A percentile compares a stretch with the other conserved stretches of the same genome.
Conservation (phyloP, 2,888 invertebrate genomes). For the Megaustenia siamemsis region DNA sequence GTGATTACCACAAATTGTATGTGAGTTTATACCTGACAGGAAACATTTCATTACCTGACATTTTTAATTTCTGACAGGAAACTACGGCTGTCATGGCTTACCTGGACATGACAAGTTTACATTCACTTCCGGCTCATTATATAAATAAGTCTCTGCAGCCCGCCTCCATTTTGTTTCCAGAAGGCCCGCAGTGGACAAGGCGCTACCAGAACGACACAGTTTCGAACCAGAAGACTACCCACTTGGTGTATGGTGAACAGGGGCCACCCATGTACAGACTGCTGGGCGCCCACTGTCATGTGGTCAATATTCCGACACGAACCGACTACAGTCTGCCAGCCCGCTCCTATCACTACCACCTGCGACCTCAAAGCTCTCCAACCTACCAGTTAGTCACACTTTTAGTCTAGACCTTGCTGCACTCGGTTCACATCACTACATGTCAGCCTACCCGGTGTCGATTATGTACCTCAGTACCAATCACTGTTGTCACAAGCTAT, state of each 20-base stretch:
- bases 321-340: conserved; percentile 25
- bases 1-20: no score
- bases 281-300: conserved; percentile 38
- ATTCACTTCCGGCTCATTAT: conserved; percentile 31
- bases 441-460: no score
- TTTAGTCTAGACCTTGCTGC: no score
- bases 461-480: no score
- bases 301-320: conserved; percentile 26
- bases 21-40: no score
- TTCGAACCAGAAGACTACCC: conserved; percentile 5
- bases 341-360: conserved; percentile 43
- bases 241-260: conserved; percentile 52
- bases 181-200: conserved; percentile 44
- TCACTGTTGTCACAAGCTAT: no score
- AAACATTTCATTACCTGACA: no score
- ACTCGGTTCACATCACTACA: no score
- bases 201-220: conserved; percentile 21
- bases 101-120: conserved; percentile 17
- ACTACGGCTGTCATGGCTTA: conserved; percentile 36
- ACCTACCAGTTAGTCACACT: conserved; percentile 18
- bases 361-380: conserved; percentile 30
- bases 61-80: no score
- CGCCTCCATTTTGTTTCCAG: conserved; percentile 37
- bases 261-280: conserved; percentile 50
- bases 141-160: background rate